Evolutionary conservation across 2,113 vertebrate species (phyloP).

Genomic region (Sterrhoptilus dennistouni): DNA sequence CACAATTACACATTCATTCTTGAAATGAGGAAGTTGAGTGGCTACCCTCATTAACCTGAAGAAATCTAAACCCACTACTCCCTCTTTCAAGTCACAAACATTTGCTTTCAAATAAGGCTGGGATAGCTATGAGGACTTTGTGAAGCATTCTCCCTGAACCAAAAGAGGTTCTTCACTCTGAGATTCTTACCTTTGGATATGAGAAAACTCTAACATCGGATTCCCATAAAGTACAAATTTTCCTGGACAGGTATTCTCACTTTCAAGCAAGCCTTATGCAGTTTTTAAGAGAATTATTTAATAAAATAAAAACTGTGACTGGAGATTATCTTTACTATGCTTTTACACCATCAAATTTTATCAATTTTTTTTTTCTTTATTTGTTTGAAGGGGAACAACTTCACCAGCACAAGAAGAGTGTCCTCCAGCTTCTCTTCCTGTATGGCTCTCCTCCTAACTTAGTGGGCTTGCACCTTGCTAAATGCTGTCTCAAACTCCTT

Average conservation of each 20-base stretch:
- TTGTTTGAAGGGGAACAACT: background rate
- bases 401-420: background rate
- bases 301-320: background rate
- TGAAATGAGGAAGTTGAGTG: background rate
- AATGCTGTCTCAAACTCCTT: background rate
- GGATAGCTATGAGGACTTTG: background rate
- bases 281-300: background rate
- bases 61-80: background rate
- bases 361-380: background rate
- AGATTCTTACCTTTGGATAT: background rate
- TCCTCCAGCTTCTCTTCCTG: background rate
- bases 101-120: background rate
- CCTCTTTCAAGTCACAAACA: background rate
- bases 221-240: background rate
- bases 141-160: background rate
- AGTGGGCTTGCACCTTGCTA: background rate
- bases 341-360: background rate
- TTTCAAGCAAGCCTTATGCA: background rate
- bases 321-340: background rate
- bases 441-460: background rate
- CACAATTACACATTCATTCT: background rate
- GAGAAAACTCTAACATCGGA: background rate
- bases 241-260: background rate
- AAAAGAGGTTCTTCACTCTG: background rate
- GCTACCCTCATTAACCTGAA: background rate